These are phyloP conservation scores for Oreochromis tanganicae DNA, from an alignment of 2,113 vertebrate species.

Conservation along the genomic window DNA sequence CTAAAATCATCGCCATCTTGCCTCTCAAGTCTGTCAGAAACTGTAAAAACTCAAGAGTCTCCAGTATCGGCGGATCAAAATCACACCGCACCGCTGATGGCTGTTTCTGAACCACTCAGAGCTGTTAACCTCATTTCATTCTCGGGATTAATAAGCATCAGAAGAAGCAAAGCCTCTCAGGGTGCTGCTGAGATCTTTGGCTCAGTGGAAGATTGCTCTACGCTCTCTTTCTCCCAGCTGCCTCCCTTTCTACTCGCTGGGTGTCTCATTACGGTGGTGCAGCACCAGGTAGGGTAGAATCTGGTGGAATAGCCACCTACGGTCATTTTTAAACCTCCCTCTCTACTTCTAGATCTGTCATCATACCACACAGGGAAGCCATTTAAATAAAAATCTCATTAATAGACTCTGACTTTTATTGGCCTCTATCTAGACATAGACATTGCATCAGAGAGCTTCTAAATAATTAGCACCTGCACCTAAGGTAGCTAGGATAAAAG, in stretches of 20 bases:
- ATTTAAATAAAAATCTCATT: background rate
- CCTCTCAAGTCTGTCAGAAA: background rate
- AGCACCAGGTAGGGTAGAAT: background rate
- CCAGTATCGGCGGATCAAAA: background rate
- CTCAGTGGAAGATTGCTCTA: conserved; percentile 8
- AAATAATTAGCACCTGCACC: background rate
- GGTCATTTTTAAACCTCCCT: background rate
- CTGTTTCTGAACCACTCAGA: conserved; percentile 6
- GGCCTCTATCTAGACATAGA: background rate
- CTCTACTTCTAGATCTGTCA: background rate
- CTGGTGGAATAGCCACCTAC: background rate
- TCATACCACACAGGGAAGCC: background rate
- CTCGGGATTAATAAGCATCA: conserved; percentile 24
- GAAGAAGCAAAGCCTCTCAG: background rate
- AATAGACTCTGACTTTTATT: background rate
- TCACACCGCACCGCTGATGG: background rate
- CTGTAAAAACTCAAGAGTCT: background rate
- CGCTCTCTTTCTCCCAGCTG: background rate
- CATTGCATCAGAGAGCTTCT: background rate
- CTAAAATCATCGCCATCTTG: background rate
- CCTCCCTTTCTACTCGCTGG: background rate
- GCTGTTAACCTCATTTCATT: conserved; percentile 37
- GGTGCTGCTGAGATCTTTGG: conserved; percentile 20
- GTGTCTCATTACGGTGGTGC: background rate
- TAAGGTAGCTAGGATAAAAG: background rate